Evolutionary conservation across 23 tunicate genomes (phyloP).

Genomic region (Clavelina lepadiformis): DNA sequence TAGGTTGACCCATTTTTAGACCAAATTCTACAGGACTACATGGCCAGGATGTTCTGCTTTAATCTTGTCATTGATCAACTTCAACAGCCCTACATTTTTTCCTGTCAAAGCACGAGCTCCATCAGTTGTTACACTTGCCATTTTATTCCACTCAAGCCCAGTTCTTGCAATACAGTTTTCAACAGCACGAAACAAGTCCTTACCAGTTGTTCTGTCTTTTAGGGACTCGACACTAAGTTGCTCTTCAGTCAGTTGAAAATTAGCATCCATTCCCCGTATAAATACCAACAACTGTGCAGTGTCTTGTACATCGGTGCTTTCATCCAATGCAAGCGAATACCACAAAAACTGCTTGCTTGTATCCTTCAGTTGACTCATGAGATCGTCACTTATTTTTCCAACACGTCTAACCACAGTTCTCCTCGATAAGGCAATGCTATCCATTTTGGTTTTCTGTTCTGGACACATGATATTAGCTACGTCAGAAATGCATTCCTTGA

Average conservation of each 20-base stretch:
- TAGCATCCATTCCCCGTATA: conserved; percentile 20
- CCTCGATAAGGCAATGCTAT: conserved; percentile 16
- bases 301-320: conserved; percentile 11
- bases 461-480: conserved; percentile 22
- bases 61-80: no score
- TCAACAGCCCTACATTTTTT: no score
- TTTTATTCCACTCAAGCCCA: conserved; percentile 10
- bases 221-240: neutral
- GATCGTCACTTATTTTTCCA: conserved; percentile 14
- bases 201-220: conserved; percentile 26
- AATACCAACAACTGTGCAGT: conserved; percentile 19
- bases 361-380: conserved; percentile 9
- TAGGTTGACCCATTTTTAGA: no score
- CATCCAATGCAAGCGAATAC: conserved; percentile 28
- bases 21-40: no score
- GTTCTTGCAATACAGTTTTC: conserved; percentile 7
- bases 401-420: conserved; percentile 33
- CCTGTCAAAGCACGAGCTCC: conserved; percentile 38
- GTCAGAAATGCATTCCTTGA: conserved; percentile 35
- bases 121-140: conserved; percentile 44
- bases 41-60: no score
- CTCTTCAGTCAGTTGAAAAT: conserved; percentile 18
- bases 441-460: conserved; percentile 14
- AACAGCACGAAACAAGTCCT: conserved; percentile 22
- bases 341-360: conserved; percentile 1